A percentile compares a stretch with the other conserved stretches of the same genome.
phyloP scores from a whole-genome alignment of 2,797 vertebrate species.

The Choloepus didactylus region DNA sequence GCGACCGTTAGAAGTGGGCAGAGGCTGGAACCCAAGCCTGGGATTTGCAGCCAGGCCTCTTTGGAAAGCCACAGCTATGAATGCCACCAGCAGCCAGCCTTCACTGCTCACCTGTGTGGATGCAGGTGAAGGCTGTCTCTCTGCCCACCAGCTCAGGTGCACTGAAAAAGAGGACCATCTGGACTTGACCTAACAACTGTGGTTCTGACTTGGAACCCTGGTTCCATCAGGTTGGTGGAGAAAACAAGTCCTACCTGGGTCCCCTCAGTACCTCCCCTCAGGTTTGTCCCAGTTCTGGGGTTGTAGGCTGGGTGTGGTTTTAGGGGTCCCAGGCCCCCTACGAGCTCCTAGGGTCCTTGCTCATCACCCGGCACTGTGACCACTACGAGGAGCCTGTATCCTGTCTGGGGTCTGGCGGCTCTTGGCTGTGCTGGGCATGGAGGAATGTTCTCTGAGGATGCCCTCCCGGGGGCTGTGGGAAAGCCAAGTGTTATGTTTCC shows the following conservation, averaged over 20 bases:
- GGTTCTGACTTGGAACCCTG: too few relatives aligned
- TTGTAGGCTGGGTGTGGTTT: background rate
- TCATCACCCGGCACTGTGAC: background rate
- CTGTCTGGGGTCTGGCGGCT: background rate
- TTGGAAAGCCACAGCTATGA: background rate
- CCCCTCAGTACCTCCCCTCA: background rate
- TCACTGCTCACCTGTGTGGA: rapidly evolving
- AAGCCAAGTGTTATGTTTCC: background rate
- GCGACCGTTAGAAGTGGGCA: background rate
- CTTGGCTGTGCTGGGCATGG: background rate
- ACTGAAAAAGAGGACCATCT: background rate
- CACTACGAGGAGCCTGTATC: background rate
- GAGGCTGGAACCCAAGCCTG: background rate
- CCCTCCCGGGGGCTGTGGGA: background rate
- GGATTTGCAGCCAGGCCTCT: background rate
- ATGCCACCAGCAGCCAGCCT: background rate
- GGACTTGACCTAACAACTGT: background rate
- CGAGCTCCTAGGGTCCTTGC: background rate
- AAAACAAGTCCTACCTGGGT: background rate
- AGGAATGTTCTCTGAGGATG: background rate
- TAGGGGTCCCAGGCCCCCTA: background rate
- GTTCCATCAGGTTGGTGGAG: background rate
- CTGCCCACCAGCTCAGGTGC: background rate
- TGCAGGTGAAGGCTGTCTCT: background rate
- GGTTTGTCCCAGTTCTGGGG: background rate